These are phyloP conservation scores for Australoheros facetus DNA, from an alignment of 2,797 vertebrate species.

Conservation along the genomic window DNA sequence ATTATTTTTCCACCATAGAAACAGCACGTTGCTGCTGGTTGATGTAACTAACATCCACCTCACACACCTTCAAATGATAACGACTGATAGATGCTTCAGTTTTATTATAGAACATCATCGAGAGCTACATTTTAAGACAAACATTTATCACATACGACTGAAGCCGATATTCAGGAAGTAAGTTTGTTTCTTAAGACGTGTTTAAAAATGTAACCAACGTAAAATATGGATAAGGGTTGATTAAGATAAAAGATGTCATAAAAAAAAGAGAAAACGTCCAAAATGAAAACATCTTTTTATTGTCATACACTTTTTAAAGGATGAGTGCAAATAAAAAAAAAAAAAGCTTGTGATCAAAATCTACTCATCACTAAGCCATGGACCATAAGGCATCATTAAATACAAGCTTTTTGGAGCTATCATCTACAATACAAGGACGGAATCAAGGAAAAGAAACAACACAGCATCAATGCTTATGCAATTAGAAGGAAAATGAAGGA, in stretches of 20 bases:
- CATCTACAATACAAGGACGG: slow-evolving; percentile 81
- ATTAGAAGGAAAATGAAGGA: slow-evolving; percentile 67
- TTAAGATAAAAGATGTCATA: slow-evolving; percentile 71
- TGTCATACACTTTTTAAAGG: slow-evolving; percentile 84
- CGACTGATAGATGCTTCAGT: neutral
- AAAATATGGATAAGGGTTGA: slow-evolving; percentile 74
- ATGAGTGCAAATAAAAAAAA: slow-evolving; percentile 84
- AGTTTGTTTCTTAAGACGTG: neutral
- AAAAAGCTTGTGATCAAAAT: slow-evolving; percentile 80
- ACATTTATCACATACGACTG: neutral
- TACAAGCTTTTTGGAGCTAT: slow-evolving; percentile 82
- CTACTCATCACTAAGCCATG: slow-evolving; percentile 83
- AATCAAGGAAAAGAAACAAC: slow-evolving; percentile 71
- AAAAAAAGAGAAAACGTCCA: slow-evolving; percentile 82
- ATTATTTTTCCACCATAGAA: neutral
- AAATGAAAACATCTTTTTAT: slow-evolving; percentile 85
- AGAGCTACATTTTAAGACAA: neutral
- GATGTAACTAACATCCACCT: neutral
- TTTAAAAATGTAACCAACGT: slow-evolving; percentile 61
- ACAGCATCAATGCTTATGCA: slow-evolving; percentile 72
- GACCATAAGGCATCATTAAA: slow-evolving; percentile 84
- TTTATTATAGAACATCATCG: neutral
- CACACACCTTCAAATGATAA: neutral
- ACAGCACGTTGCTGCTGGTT: neutral
- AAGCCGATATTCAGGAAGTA: neutral